Base-by-base conservation (phyloP, 2,113 vertebrate genomes). In the Platichthys stellatus region DNA sequence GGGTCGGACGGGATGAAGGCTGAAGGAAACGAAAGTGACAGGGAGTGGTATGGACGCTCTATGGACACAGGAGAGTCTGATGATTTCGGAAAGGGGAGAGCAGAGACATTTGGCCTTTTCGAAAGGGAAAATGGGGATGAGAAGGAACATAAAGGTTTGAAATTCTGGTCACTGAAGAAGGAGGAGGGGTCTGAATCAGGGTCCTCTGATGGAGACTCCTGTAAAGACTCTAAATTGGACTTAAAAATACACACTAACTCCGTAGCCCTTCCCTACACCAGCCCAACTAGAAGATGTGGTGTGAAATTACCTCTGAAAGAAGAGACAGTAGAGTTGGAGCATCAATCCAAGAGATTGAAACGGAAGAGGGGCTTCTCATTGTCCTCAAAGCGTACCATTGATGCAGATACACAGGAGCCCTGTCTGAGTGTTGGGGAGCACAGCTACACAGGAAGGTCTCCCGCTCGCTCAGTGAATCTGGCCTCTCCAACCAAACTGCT, bases 391-490 rank as follows among this genome's bases (percentile, higher is more conserved):
- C 76, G 82, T 31, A 83, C 75, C 56, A 80, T 89, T 21, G 73
- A 89, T 51, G 72, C 80, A 31, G 84, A 79, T 70, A 88, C 70
- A 64, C 58, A 76, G 26, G 87, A 93, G 75, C 88, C 85, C 28
- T 83, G 82, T 60, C 77, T 91, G 63, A 91, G 74, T 69, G 89
- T 92, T 4, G 89, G 86, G 18, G 89, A 92, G 67, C 72, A 92
- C 78, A 89, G 92, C 67, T 94, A 90, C 23, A 91, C 93, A 43
- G 89, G 92, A 35, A 93, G 91, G 82, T 94, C 92, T 66, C 93
- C 93, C 4, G 75, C 92, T 68, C 92, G 93, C 88, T 90, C 91
- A 65, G 69, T 90, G 78, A 81, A 91, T 93, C 71, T 89, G 59
- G 87, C 79, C 63, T 89, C 89, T 56, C 91, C 93, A 40, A 76